These are phyloP conservation scores for Cyclura pinguis DNA, from an alignment of 2,797 vertebrate genomes.

Conservation along the genomic window DNA sequence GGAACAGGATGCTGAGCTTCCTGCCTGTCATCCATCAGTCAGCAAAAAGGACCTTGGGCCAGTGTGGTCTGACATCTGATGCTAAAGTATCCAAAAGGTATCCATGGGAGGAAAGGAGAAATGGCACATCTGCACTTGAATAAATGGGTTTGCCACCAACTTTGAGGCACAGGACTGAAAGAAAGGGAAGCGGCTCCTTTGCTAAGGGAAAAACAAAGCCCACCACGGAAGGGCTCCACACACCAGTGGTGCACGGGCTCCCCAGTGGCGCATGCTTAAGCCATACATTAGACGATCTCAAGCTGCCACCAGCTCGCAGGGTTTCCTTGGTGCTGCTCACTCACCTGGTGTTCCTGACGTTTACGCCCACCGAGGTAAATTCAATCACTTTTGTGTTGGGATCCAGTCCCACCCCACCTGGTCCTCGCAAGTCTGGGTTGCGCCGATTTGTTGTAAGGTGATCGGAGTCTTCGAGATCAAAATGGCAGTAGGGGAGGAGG, in stretches of 20 bases:
- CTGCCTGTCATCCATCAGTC: neutral
- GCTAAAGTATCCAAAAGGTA: neutral
- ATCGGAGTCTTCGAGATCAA: constrained; percentile 86
- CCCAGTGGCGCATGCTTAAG: too few relatives aligned
- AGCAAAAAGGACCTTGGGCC: neutral
- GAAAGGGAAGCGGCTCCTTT: neutral
- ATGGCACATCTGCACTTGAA: neutral
- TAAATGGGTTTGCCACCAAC: too few relatives aligned
- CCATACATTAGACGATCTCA: fast-evolving
- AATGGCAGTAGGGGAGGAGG: constrained; percentile 81
- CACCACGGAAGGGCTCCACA: neutral
- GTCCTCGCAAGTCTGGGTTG: constrained; percentile 70
- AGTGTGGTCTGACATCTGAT: too few relatives aligned
- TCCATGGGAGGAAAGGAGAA: neutral
- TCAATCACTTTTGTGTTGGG: constrained; percentile 84
- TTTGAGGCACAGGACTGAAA: neutral
- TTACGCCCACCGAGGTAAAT: constrained; percentile 82
- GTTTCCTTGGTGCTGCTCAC: neutral
- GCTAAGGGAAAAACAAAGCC: neutral
- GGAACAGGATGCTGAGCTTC: neutral
- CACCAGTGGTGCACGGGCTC: too few relatives aligned
- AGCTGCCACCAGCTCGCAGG: too few relatives aligned
- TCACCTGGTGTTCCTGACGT: constrained; percentile 79
- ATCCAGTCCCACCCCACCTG: constrained; percentile 66
- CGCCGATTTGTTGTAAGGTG: constrained; percentile 77